Percentiles rank a stretch among this genome's conserved stretches.
Conservation (phyloP, 1,140 invertebrate species). For the Heliconius himera region DNA sequence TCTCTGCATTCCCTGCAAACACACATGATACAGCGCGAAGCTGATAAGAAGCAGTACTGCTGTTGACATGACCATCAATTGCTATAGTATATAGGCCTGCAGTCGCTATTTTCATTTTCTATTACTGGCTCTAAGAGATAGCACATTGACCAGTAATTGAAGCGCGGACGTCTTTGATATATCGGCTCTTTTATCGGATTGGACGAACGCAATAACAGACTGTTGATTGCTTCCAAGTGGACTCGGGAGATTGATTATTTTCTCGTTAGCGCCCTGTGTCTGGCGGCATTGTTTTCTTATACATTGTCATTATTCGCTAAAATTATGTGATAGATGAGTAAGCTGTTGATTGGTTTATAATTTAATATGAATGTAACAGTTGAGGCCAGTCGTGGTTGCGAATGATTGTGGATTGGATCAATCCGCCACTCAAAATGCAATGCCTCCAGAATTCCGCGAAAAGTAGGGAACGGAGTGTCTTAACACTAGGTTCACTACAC, state of each 20-base stretch:
- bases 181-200: conserved; percentile 81
- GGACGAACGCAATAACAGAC: conserved; percentile 80
- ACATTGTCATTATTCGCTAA: conserved; percentile 41
- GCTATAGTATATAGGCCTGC: conserved; percentile 44
- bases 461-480: too few species aligned
- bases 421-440: too few species aligned
- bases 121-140: conserved; percentile 73
- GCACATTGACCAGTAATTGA: conserved; percentile 78
- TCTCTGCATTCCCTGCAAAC: not conserved
- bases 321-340: conserved; percentile 27
- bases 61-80: conserved; percentile 47
- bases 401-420: too few species aligned
- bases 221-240: conserved; percentile 80
- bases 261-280: conserved; percentile 70
- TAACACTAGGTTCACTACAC: too few species aligned
- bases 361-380: not conserved
- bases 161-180: conserved; percentile 81
- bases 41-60: conserved; percentile 26
- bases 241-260: conserved; percentile 80
- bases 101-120: conserved; percentile 68
- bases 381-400: too few species aligned
- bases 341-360: not conserved
- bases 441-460: too few species aligned
- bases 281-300: conserved; percentile 57
- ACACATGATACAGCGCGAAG: not conserved